Base-by-base conservation (phyloP, 2,113 vertebrate genomes). In the Thinocorus orbignyianus region DNA sequence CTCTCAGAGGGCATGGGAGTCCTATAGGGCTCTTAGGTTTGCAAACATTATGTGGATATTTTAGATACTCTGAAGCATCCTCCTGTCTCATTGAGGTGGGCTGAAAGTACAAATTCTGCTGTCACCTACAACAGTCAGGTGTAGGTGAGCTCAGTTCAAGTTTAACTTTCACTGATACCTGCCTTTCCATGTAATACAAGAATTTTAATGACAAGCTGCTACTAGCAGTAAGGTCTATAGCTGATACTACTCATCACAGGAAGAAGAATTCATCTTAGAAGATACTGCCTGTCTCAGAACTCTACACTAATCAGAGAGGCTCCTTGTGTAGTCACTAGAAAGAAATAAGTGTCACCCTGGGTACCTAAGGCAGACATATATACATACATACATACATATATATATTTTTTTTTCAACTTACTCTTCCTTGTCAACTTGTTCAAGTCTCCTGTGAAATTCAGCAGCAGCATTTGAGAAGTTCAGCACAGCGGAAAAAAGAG, bases 401-500 rank as follows among this genome's bases (percentile, higher is more conserved):
- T 3, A 33, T 17, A 37, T 4, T 6, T 66, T 31, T 49, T 86
- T 85, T 65, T 71, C 52, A 90, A 48, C 98, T 98, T 98, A 99
- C 99, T 99, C 95, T n/a, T 97, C 97, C 81, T 84, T 97, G 97
- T 99, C 98, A 57, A 99, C 87, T 54, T 95, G 94, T 72, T 95
- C 94, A 33, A 99, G 98, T 48, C 98, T 98, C 79, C 97, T 87
- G 9, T 99, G 98, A 88, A 99, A 99, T 79, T 97, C 98, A 23
- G 66, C 78, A 41, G 99, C 98, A 89, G 98, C 98, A 44, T 95
- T 74, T 14, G 99, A 98, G 97, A 99, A 99, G 95, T 99, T 99
- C 19, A 93, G 57, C 86, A 98, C 98, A 19, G 99, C 99, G 62
- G 98, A 99, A 98, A 99, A 99, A 80, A 99, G 97, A 20, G 98